A percentile compares a stretch with the other conserved stretches of the same genome.
Conservation (phyloP, 2,888 invertebrate genomes). For the Quadroppia sp. region DNA sequence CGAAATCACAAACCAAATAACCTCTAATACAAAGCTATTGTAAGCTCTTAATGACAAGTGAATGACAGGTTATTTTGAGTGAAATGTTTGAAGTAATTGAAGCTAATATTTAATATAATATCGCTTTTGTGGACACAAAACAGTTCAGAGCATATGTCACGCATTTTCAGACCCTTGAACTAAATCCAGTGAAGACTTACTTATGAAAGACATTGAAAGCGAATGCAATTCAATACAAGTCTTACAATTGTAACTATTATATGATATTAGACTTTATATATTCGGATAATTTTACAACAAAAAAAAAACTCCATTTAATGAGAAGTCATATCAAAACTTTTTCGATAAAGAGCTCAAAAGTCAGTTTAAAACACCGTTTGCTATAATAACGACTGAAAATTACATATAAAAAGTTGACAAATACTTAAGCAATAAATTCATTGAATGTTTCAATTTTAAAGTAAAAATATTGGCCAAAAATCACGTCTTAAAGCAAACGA, state of each 20-base stretch:
- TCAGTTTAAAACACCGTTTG: not conserved
- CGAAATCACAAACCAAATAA: not conserved
- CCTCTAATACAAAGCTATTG: not conserved
- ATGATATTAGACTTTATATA: no score
- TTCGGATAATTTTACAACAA: no score
- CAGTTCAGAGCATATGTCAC: not conserved
- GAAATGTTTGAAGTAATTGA: not conserved
- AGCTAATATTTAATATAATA: not conserved
- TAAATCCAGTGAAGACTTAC: not conserved
- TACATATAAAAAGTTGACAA: no score
- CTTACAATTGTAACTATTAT: no score
- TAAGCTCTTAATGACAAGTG: not conserved
- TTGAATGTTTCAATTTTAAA: no score
- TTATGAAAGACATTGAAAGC: not conserved
- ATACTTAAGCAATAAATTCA: no score
- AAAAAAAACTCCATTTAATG: no score
- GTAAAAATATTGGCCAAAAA: no score
- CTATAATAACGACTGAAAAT: no score
- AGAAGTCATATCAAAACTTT: not conserved
- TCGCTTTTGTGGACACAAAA: not conserved
- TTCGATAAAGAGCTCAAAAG: not conserved
- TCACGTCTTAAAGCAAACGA: no score
- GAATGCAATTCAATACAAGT: not conserved
- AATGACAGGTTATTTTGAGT: constrained; percentile 1
- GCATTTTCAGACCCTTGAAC: not conserved